These are phyloP conservation scores for Saccostrea echinata DNA, from an alignment of 1,140 invertebrate species.

Conservation along the genomic window DNA sequence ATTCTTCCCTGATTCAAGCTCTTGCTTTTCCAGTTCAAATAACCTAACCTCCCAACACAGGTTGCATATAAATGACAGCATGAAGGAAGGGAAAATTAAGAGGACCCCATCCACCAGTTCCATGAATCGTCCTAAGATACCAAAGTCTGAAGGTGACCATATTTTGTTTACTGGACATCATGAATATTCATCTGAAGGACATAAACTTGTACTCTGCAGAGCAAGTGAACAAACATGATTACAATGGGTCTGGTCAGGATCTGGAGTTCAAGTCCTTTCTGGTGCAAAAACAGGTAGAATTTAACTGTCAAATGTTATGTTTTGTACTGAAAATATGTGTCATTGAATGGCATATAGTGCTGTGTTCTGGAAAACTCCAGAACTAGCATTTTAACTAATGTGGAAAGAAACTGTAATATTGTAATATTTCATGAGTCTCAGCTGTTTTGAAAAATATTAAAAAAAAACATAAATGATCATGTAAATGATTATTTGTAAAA, in stretches of 20 bases:
- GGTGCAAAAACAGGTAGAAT: conserved; percentile 71
- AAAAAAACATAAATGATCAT: too few species aligned
- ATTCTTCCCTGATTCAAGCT: conserved; percentile 49
- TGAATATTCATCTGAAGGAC: conserved; percentile 88
- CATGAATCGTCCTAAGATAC: conserved; percentile 9
- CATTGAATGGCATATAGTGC: background rate
- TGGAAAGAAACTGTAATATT: too few species aligned
- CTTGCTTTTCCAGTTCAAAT: conserved; percentile 2
- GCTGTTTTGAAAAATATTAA: too few species aligned
- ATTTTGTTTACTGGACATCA: conserved; percentile 87
- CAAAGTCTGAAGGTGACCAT: conserved; percentile 53
- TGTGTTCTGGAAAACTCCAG: too few species aligned
- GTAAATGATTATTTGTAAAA: too few species aligned
- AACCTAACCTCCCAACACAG: conserved; percentile 1
- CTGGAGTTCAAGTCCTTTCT: conserved; percentile 74
- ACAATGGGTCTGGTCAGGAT: conserved; percentile 62
- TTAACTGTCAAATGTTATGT: background rate
- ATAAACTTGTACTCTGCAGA: conserved; percentile 90
- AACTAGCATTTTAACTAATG: too few species aligned
- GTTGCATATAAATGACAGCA: background rate
- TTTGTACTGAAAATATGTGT: background rate
- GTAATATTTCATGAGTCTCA: too few species aligned
- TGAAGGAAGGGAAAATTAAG: background rate
- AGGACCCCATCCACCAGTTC: conserved; percentile 24
- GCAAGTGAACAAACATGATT: conserved; percentile 70